These are phyloP conservation scores for Sebastiscus tertius DNA, from an alignment of 2,797 vertebrate genomes.

Conservation along the genomic window DNA sequence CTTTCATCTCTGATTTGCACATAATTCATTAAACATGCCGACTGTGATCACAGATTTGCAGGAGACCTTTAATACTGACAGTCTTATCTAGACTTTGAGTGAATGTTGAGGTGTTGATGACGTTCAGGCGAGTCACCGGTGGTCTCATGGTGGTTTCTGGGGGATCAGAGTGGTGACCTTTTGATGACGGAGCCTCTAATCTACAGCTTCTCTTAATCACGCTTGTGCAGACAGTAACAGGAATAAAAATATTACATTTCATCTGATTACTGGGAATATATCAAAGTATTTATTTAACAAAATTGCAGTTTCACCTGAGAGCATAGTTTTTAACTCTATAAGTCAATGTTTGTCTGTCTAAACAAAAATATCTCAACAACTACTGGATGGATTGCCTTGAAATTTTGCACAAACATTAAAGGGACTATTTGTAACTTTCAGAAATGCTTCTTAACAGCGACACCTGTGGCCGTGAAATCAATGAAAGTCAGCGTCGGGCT, in stretches of 20 bases:
- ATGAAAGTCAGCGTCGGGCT: too few species aligned
- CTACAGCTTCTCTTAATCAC: not conserved
- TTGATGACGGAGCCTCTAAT: not conserved
- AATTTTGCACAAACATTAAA: not conserved
- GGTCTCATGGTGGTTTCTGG: not conserved
- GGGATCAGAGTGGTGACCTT: conserved; percentile 29
- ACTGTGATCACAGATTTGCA: not conserved
- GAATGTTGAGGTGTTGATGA: not conserved
- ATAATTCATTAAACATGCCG: not conserved
- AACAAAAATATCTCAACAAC: not conserved
- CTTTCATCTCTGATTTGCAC: not conserved
- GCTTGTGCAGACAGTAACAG: not conserved
- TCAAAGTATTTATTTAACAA: not conserved
- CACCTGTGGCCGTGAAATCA: too few species aligned
- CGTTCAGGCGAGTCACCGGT: not conserved
- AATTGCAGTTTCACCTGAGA: not conserved
- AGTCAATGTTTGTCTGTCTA: too few species aligned
- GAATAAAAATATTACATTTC: too few species aligned
- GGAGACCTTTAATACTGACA: not conserved
- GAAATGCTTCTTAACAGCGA: too few species aligned
- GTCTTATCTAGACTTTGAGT: not conserved
- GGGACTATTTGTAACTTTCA: too few species aligned
- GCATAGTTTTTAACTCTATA: not conserved
- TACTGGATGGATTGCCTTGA: not conserved
- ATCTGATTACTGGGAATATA: not conserved